Conservation (phyloP, 2,113 vertebrate species). For the Uropsilus gracilis region DNA sequence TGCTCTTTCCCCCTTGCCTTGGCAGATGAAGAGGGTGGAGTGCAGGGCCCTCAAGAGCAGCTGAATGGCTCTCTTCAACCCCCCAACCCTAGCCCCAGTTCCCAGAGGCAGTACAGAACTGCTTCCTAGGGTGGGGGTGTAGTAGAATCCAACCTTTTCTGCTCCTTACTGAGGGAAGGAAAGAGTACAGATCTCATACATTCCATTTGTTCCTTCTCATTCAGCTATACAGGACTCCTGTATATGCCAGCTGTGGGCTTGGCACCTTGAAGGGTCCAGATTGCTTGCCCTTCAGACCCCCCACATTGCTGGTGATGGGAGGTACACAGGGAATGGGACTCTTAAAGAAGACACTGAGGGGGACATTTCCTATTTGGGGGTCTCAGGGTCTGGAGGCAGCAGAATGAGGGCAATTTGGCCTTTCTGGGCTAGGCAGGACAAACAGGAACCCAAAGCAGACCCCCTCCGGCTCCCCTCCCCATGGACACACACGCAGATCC, state of each 20-base stretch:
- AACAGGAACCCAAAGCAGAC: not conserved
- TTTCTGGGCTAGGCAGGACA: not conserved
- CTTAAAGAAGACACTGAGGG: not conserved
- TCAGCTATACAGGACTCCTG: not conserved
- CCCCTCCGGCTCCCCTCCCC: accelerated
- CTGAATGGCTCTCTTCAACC: not conserved
- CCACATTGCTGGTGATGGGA: accelerated
- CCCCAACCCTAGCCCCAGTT: not conserved
- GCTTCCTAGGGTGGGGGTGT: not conserved
- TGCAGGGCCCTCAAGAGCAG: not conserved
- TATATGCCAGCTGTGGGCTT: not conserved
- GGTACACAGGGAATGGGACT: not conserved
- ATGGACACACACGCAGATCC: accelerated
- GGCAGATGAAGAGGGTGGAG: not conserved
- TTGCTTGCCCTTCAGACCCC: not conserved
- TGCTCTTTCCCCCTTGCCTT: not conserved
- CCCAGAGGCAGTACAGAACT: not conserved
- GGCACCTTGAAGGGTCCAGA: not conserved
- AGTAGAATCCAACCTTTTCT: not conserved
- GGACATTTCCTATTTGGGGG: no score
- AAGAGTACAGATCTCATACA: not conserved
- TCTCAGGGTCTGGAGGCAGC: not conserved
- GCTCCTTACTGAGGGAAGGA: not conserved
- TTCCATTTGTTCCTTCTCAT: not conserved
- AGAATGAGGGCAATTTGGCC: not conserved